Conservation (phyloP, 2,797 vertebrate species). For the Graptemys geographica region DNA sequence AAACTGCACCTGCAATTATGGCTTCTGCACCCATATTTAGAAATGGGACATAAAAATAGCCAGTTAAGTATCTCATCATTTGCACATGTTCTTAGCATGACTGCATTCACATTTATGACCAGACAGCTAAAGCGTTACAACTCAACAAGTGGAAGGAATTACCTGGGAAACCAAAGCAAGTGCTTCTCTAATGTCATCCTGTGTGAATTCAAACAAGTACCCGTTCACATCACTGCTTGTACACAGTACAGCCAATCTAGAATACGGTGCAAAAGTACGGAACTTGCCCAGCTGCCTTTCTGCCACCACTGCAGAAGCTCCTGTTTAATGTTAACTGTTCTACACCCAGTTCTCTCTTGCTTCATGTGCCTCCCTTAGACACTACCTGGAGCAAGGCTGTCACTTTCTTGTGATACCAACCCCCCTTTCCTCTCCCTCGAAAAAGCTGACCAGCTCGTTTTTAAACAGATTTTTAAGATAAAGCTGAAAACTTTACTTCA, state of each 20-base stretch:
- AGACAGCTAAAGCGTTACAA: not conserved
- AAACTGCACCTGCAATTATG: not conserved
- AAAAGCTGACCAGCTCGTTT: not conserved
- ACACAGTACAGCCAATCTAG: not conserved
- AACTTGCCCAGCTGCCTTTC: not conserved
- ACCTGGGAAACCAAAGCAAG: not conserved
- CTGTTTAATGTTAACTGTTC: not conserved
- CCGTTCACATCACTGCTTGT: not conserved
- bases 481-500: not conserved
- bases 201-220: fast-evolving
- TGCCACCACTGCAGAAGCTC: not conserved
- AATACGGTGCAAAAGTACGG: not conserved
- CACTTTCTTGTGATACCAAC: not conserved
- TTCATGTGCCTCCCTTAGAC: not conserved
- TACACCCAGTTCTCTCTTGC: too few species aligned
- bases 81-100: not conserved
- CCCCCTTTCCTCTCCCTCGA: not conserved
- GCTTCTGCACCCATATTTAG: not conserved
- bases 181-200: not conserved
- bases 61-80: not conserved
- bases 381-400: not conserved
- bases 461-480: not conserved
- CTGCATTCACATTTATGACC: not conserved
- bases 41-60: not conserved
- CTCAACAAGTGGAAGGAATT: not conserved